phyloP scores from a whole-genome alignment of 2,888 invertebrate genomes.

The Rhabditoides inermis region DNA sequence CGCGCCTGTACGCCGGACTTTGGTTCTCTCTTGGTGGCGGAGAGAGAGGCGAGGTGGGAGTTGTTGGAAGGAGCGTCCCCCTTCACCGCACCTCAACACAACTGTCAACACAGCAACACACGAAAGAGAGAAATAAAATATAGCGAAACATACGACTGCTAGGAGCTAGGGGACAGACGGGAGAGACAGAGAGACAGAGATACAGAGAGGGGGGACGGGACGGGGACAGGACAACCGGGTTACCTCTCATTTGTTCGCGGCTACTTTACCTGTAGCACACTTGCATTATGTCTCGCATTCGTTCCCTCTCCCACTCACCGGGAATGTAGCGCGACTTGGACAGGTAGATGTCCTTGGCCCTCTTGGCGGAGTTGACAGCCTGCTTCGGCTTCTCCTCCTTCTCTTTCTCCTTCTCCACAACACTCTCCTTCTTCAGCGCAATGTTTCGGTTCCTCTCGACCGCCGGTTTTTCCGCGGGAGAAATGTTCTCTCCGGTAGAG shows the following conservation, averaged over 20 bases:
- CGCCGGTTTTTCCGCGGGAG: constrained; percentile 31
- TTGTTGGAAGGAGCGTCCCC: constrained; percentile 5
- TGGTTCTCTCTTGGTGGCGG: constrained; percentile 11
- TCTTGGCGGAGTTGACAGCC: constrained; percentile 36
- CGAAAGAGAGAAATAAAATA: not conserved
- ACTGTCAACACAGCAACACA: not conserved
- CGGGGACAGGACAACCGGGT: no score
- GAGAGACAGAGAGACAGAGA: no score
- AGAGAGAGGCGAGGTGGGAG: constrained; percentile 11
- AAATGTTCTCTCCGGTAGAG: constrained; percentile 25
- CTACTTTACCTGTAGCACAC: not conserved
- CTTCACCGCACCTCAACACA: not conserved
- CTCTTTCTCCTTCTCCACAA: no score
- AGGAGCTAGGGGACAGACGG: no score
- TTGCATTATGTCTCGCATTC: not conserved
- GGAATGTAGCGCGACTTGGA: constrained; percentile 72
- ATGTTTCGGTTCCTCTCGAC: constrained; percentile 40
- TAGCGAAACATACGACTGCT: no score
- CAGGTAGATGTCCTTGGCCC: constrained; percentile 70
- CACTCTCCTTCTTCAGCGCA: constrained; percentile 28
- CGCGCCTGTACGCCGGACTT: constrained; percentile 46
- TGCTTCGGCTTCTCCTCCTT: no score
- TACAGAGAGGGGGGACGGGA: no score
- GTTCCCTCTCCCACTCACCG: constrained; percentile 54
- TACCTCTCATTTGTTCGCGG: not conserved